Evolutionary conservation across 1,140 invertebrate genomes (phyloP), one percentile per base, ranked within the genome.

Genomic region (Drosophila gunungcola): DNA sequence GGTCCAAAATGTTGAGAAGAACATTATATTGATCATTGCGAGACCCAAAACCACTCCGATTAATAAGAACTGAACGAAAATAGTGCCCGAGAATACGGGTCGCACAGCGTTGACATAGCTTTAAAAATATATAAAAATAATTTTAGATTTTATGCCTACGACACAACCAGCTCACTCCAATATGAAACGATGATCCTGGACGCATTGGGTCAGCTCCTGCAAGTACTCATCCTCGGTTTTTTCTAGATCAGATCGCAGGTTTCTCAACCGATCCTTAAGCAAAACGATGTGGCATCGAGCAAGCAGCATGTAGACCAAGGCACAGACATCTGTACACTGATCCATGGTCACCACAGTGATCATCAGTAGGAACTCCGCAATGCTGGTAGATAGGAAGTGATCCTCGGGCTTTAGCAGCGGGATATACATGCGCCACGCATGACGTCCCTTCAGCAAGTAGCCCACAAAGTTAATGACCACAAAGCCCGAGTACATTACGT

Each of bases 131-230:
- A 48, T 3, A 11, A 43, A 43, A 32, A 32, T 32, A 32, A 32
- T 32, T 32, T 21, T 21, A 21, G 16, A 21, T 13, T n/a, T 4
- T 6, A 42, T 21, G 16, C 0, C 4, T n/a, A n/a, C n/a, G 11
- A 1, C 16, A 21, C 16, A 21, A 21, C 1, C 1, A 21, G 16
- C 78, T 54, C 4, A 86, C 83, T 82, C 58, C 11, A 88, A 36
- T 41, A 89, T 74, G 13, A 88, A 29, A 0, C 57, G 62, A 70
- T 88, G 83, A 56, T 88, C 76, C 9, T 55, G 27, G n/a, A 88
- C 70, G 32, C 83, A 88, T 0, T 54, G 69, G 5, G 63, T 68
- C 1, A 88, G 52, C 7, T 88, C 67, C 2, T 2, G 13, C 7
- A 70, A 25, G 43, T 88, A 64, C 7, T 88, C 38, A 0, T 67